These are phyloP conservation scores for Neoniphon sammara DNA, from an alignment of 2,797 vertebrate genomes.

Conservation along the genomic window DNA sequence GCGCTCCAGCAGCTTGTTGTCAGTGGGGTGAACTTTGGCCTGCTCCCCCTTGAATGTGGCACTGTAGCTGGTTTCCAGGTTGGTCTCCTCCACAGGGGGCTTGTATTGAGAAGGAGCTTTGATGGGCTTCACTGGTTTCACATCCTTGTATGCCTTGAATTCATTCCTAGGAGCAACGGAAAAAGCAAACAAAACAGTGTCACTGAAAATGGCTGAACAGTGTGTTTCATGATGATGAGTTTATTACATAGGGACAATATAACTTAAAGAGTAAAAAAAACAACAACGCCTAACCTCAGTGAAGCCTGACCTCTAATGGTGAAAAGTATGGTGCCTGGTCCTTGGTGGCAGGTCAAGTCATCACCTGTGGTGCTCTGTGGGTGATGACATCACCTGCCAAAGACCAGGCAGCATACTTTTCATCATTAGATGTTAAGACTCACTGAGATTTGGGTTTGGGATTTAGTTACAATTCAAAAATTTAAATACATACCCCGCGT, in stretches of 20 bases:
- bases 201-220: neutral
- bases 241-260: too few species aligned
- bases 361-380: too few species aligned
- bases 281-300: too few species aligned
- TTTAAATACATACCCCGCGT: neutral
- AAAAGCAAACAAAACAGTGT: neutral
- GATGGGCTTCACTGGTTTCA: slow-evolving; percentile 91
- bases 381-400: too few species aligned
- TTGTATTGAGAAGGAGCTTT: slow-evolving; percentile 92
- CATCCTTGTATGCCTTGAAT: slow-evolving; percentile 93
- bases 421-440: too few species aligned
- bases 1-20: slow-evolving; percentile 92
- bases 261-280: too few species aligned
- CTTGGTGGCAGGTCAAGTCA: too few species aligned
- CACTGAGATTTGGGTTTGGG: too few species aligned
- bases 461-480: neutral
- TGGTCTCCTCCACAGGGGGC: slow-evolving; percentile 86
- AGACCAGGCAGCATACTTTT: too few species aligned
- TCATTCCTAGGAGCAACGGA: slow-evolving; percentile 86
- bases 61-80: slow-evolving; percentile 94
- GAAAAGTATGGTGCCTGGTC: too few species aligned
- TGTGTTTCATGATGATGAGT: neutral
- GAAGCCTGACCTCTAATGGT: too few species aligned
- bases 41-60: slow-evolving; percentile 95
- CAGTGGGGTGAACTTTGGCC: slow-evolving; percentile 83